Conservation (phyloP, 2,888 invertebrate genomes). For the Actias luna region DNA sequence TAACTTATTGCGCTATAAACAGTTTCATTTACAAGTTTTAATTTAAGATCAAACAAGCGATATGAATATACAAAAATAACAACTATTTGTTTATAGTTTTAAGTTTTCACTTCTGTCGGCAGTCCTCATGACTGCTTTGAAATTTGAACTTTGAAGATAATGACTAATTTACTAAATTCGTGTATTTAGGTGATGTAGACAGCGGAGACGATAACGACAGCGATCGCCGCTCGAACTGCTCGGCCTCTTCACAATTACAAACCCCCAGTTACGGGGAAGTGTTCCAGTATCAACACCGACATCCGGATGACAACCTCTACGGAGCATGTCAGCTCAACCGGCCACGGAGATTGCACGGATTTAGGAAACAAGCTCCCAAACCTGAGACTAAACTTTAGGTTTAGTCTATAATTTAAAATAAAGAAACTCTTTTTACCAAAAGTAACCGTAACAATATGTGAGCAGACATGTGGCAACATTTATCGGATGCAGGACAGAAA, state of each 20-base stretch:
- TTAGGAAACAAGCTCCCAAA: conserved; percentile 63
- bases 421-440: no score
- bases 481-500: no score
- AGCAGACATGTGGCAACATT: no score
- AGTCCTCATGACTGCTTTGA: no score
- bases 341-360: conserved; percentile 26
- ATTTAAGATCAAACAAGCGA: no score
- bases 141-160: no score
- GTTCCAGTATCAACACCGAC: conserved; percentile 33
- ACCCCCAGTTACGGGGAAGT: conserved; percentile 42
- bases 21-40: no score
- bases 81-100: no score
- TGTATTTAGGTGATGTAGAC: conserved; percentile 88
- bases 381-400: conserved; percentile 82
- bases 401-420: background rate
- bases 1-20: no score
- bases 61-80: no score
- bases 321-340: conserved; percentile 29
- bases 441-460: no score
- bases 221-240: conserved; percentile 69
- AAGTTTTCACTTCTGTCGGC: no score
- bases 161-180: background rate
- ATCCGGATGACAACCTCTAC: conserved; percentile 22
- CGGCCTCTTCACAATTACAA: conserved; percentile 60
- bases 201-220: conserved; percentile 89